Conservation (phyloP, 2,113 vertebrate species). For the Gnathonemus longibarbis region DNA sequence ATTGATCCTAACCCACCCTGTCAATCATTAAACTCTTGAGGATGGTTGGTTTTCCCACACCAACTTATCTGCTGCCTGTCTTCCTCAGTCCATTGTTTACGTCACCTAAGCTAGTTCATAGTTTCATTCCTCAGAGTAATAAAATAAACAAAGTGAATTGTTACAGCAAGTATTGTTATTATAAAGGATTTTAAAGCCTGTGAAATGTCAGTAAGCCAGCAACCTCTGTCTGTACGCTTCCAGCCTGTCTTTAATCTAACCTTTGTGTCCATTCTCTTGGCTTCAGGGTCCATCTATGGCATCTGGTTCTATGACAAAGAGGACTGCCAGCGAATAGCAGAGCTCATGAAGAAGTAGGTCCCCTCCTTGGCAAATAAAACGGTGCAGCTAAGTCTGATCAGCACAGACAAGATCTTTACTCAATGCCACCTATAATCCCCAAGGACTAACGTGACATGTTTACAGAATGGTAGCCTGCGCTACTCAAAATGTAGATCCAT, state of each 20-base stretch:
- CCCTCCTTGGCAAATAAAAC: not conserved
- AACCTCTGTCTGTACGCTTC: not conserved
- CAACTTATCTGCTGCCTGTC: not conserved
- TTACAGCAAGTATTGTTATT: not conserved
- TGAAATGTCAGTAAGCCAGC: not conserved
- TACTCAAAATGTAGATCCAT: not conserved
- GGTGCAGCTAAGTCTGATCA: not conserved
- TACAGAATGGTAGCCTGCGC: not conserved
- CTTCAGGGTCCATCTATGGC: slow-evolving; percentile 88
- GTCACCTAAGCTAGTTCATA: not conserved
- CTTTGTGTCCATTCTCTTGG: slow-evolving; percentile 41
- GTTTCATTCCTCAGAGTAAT: not conserved
- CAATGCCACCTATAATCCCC: not conserved
- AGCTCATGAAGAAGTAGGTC: slow-evolving; percentile 91
- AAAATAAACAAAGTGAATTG: not conserved
- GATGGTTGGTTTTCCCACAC: not conserved
- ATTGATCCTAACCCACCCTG: not conserved
- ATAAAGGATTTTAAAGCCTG: not conserved
- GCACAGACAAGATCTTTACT: not conserved
- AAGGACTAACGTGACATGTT: not conserved
- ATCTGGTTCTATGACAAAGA: slow-evolving; percentile 98
- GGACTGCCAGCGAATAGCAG: slow-evolving; percentile 91
- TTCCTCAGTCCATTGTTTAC: not conserved
- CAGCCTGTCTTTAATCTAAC: not conserved
- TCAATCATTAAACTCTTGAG: not conserved